phyloP scores from a whole-genome alignment of 2,888 invertebrate genomes.

The Apodemia mormo region DNA sequence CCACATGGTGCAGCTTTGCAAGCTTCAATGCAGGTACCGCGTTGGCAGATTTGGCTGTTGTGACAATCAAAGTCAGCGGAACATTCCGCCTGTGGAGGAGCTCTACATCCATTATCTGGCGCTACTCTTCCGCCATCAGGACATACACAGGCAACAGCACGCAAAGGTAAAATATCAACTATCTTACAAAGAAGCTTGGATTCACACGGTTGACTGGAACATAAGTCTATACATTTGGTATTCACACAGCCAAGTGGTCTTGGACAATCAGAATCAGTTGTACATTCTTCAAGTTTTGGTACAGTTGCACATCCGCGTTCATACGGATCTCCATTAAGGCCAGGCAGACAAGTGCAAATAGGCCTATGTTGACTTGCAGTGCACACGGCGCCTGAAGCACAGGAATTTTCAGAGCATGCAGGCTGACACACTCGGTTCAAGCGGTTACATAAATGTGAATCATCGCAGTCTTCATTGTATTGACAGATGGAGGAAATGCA shows the following conservation, averaged over 20 bases:
- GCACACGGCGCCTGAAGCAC: slow-evolving; percentile 90
- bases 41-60: slow-evolving; percentile 87
- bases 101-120: slow-evolving; percentile 86
- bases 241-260: slow-evolving; percentile 89
- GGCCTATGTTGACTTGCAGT: slow-evolving; percentile 88
- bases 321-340: slow-evolving; percentile 90
- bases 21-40: slow-evolving; percentile 89
- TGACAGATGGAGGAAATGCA: slow-evolving; percentile 93
- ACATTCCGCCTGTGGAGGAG: slow-evolving; percentile 84
- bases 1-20: slow-evolving; percentile 91
- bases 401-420: slow-evolving; percentile 91
- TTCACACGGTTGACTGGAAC: slow-evolving; percentile 87
- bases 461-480: slow-evolving; percentile 94
- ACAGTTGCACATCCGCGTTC: slow-evolving; percentile 71
- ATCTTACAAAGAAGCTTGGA: slow-evolving; percentile 90
- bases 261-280: slow-evolving; percentile 88
- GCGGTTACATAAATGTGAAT: slow-evolving; percentile 91
- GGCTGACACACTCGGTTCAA: slow-evolving; percentile 91
- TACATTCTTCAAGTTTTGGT: slow-evolving; percentile 83
- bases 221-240: slow-evolving; percentile 89
- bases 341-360: slow-evolving; percentile 88
- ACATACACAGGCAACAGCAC: slow-evolving; percentile 93
- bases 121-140: slow-evolving; percentile 90
- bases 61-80: slow-evolving; percentile 88
- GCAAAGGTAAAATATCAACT: slow-evolving; percentile 88